Evolutionary conservation across 2,888 invertebrate species (phyloP).

Genomic region (Amphiduros pacificus): DNA sequence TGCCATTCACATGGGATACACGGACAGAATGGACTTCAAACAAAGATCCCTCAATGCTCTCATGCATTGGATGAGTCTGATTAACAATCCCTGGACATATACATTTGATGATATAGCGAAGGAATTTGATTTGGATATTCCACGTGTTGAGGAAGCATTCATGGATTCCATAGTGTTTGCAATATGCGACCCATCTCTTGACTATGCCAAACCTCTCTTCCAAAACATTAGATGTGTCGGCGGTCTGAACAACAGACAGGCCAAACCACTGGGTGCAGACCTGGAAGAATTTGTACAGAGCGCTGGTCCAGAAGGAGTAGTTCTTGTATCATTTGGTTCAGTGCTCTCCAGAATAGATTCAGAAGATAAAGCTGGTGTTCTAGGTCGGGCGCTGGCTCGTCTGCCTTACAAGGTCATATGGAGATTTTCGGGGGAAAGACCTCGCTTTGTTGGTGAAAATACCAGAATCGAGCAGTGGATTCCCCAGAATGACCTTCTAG

Average conservation of each 20-base stretch:
- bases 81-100: no score
- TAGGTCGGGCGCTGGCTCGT: neutral
- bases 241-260: neutral
- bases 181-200: no score
- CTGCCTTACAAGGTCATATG: constrained; percentile 1
- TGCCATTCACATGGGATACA: no score
- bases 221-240: neutral
- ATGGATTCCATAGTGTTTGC: no score
- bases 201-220: neutral
- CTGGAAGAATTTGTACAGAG: constrained; percentile 7
- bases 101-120: no score
- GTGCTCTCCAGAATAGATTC: neutral
- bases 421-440: no score
- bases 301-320: constrained; percentile 6
- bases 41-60: no score
- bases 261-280: neutral
- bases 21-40: no score
- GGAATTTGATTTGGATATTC: no score
- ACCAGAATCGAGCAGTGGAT: constrained; percentile 18
- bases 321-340: constrained; percentile 13
- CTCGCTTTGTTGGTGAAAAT: constrained; percentile 1
- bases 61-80: no score
- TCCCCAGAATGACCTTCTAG: constrained; percentile 38
- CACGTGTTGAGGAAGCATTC: no score
- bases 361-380: neutral